Conservation (phyloP, 2,113 vertebrate species). For the Neodontobutis hainanensis region DNA sequence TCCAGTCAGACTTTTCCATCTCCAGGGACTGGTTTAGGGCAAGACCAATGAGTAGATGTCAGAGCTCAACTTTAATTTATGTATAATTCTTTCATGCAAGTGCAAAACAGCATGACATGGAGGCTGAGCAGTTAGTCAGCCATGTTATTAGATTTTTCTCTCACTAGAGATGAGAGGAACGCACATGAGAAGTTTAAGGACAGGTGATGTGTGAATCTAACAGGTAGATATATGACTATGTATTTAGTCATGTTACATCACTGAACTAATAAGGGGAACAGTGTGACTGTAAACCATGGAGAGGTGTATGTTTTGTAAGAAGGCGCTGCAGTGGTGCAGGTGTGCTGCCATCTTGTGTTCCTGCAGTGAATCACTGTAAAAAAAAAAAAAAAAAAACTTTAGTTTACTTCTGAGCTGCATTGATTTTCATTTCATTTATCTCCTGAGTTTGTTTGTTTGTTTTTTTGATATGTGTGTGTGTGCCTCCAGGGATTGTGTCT, state of each 20-base stretch:
- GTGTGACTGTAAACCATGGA: slow-evolving; percentile 28
- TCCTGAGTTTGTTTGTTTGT: background rate
- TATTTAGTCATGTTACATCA: slow-evolving; percentile 54
- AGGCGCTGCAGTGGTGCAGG: slow-evolving; percentile 6
- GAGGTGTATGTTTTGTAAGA: background rate
- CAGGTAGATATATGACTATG: slow-evolving; percentile 29
- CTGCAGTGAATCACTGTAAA: background rate
- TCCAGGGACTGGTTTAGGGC: slow-evolving; percentile 47
- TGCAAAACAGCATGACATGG: slow-evolving; percentile 70
- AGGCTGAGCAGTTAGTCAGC: slow-evolving; percentile 72
- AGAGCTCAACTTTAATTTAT: slow-evolving; percentile 71
- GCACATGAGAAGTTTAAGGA: slow-evolving; percentile 36
- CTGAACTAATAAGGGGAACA: slow-evolving; percentile 32
- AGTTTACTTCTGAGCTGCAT: slow-evolving; percentile 23
- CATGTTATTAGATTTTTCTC: slow-evolving; percentile 77
- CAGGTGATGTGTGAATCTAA: slow-evolving; percentile 43
- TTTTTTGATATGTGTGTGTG: slow-evolving; percentile 16
- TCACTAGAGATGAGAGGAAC: slow-evolving; percentile 28
- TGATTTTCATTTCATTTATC: slow-evolving; percentile 51
- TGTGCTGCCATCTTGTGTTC: slow-evolving; percentile 68
- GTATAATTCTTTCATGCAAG: slow-evolving; percentile 65
- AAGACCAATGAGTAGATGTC: slow-evolving; percentile 59
- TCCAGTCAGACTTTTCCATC: slow-evolving; percentile 46
- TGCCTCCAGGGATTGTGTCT: slow-evolving; percentile 10
- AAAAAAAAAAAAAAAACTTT: background rate